Evolutionary conservation across 2,113 vertebrate genomes (phyloP).

Genomic region (Mystacornis crossleyi): DNA sequence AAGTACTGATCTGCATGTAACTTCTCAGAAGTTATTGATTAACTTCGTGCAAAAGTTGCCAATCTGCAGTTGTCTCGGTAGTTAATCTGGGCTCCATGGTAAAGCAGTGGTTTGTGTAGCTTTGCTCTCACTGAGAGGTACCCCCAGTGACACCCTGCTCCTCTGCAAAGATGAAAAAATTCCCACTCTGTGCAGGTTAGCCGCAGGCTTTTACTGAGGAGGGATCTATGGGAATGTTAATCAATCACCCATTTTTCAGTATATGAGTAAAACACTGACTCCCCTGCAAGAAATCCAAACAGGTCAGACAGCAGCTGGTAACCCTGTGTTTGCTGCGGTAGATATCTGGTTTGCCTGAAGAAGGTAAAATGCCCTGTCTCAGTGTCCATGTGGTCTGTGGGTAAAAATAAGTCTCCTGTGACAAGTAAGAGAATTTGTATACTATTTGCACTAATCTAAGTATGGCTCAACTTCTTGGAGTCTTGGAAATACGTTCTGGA

Average conservation of each 20-base stretch:
- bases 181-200: background rate
- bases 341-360: background rate
- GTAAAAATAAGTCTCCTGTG: background rate
- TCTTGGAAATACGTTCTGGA: background rate
- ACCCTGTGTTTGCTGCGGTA: accelerated
- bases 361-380: background rate
- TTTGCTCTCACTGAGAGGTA: background rate
- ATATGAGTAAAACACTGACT: background rate
- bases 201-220: background rate
- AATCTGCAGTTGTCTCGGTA: background rate
- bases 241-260: background rate
- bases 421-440: background rate
- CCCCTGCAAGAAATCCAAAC: background rate
- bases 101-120: background rate
- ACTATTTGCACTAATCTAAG: background rate
- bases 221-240: background rate
- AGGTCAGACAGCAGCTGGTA: background rate
- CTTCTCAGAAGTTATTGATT: background rate
- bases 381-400: accelerated
- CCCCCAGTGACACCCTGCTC: background rate
- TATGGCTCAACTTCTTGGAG: background rate
- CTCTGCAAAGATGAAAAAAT: background rate
- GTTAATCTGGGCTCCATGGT: background rate
- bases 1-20: background rate
- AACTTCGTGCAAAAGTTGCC: background rate